A percentile compares a stretch with the other conserved stretches of the same genome.
phyloP scores from a whole-genome alignment of 2,797 vertebrate species.

The Melanogrammus aeglefinus region DNA sequence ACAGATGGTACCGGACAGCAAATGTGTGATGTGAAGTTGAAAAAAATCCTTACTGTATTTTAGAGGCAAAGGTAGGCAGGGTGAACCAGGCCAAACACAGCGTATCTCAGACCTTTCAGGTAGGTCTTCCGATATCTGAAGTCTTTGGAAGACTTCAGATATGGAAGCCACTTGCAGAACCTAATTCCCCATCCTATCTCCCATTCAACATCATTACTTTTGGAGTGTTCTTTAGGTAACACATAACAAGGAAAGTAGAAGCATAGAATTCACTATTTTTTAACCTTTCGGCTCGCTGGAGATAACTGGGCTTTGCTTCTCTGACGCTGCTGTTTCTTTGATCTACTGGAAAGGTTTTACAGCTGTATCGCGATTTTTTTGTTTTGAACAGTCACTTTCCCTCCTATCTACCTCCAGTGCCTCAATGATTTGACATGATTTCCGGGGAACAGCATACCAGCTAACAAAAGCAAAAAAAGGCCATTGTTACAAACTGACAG shows the following conservation, averaged over 20 bases:
- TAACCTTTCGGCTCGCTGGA: too few relatives aligned
- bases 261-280: slow-evolving; percentile 4
- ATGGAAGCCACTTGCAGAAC: slow-evolving; percentile 85
- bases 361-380: not conserved
- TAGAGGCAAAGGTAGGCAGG: slow-evolving; percentile 84
- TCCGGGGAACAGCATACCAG: not conserved
- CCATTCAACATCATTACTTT: not conserved
- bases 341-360: not conserved
- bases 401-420: too few relatives aligned
- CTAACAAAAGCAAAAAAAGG: not conserved
- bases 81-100: slow-evolving; percentile 89
- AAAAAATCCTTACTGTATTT: slow-evolving; percentile 79
- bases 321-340: not conserved
- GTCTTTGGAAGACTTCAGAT: slow-evolving; percentile 79
- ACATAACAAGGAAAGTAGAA: not conserved
- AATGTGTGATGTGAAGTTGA: not conserved
- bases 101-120: slow-evolving; percentile 86
- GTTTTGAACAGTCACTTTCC: not conserved
- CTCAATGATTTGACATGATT: not conserved
- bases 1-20: not conserved
- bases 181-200: not conserved
- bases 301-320: not conserved
- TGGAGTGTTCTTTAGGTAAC: not conserved
- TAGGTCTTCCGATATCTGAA: slow-evolving; percentile 86
- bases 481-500: not conserved